These are phyloP conservation scores for Orchestes rusci DNA, from an alignment of 2,888 invertebrate genomes.

Conservation along the genomic window DNA sequence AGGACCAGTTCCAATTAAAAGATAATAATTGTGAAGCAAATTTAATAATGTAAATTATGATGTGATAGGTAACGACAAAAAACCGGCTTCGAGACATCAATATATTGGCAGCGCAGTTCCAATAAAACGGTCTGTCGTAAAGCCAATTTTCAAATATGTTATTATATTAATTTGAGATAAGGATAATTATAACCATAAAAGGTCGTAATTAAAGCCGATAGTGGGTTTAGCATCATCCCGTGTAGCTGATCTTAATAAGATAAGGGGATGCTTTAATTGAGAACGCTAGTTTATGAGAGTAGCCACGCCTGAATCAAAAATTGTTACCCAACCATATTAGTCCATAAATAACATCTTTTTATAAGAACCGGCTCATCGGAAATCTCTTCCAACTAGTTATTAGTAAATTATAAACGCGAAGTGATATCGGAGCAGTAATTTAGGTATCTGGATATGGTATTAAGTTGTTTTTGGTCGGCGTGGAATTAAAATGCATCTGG, in stretches of 20 bases:
- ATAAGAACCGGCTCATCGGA: conserved; percentile 16
- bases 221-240: conserved; percentile 15
- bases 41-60: no score
- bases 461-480: conserved; percentile 12
- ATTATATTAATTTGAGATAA: conserved; percentile 43
- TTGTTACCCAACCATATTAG: conserved; percentile 24
- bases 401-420: conserved; percentile 21
- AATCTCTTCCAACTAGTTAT: conserved; percentile 19
- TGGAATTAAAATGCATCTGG: conserved; percentile 11
- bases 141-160: conserved; percentile 29
- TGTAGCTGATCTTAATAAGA: conserved; percentile 38
- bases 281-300: conserved; percentile 36
- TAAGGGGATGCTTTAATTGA: conserved; percentile 39
- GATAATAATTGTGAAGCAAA: no score
- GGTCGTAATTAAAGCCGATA: conserved; percentile 39
- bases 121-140: conserved; percentile 4
- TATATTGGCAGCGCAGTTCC: no score
- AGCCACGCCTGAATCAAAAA: conserved; percentile 31
- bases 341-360: conserved; percentile 22
- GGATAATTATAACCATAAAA: conserved; percentile 43
- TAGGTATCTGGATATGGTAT: conserved; percentile 19
- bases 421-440: conserved; percentile 19
- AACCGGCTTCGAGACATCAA: no score
- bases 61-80: no score
- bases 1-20: no score